Base-by-base conservation (phyloP, 64 coral and sea anemone genomes). In the Catalaphyllia jardinei region DNA sequence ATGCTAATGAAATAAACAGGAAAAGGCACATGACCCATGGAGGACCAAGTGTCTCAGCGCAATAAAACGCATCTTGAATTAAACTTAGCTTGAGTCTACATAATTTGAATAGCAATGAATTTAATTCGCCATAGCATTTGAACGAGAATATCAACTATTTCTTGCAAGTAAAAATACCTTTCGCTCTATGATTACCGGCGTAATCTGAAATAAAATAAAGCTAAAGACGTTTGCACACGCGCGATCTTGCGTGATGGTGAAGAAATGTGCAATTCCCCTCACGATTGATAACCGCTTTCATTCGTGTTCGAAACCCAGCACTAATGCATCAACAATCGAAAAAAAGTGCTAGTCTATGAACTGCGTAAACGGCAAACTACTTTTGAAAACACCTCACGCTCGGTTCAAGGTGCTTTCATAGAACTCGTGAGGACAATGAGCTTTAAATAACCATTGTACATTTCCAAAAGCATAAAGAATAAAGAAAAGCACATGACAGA, bases 21-120 rank as follows among this genome's bases (percentile, higher is more conserved):
- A 69, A 69, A 69, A 69, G 25, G 22, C 65, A 25, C 20, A 69
- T 69, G 25, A n/a, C 25, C 24, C 1, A 24, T 11, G 22, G 10
- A 27, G 12, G n/a, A 16, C 27, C 11, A 57, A 15, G 15, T 16
- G 24, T 69, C 65, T 27, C 25, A 69, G 29, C 7, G 2, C 42
- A 4, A 35, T 24, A 69, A 69, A 27, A 11, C 10, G 25, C 65
- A 22, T 8, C 22, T 69, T 25, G 10, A 69, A 27, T 69, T 25
- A 25, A 69, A 27, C 2, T n/a, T 22, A 57, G 15, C 11, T 16
- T 15, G 10, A 57, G 0, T 25, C 10, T 22, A 17, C 24, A 20
- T 49, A 6, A 77, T 77, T 76, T 57, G 46, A 79, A 79, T 79
- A 79, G 59, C 49, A 79, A 79, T 29, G 2, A 52, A 79, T n/a